phyloP scores from a whole-genome alignment of 2,797 vertebrate species.

The Galaxias olidus region DNA sequence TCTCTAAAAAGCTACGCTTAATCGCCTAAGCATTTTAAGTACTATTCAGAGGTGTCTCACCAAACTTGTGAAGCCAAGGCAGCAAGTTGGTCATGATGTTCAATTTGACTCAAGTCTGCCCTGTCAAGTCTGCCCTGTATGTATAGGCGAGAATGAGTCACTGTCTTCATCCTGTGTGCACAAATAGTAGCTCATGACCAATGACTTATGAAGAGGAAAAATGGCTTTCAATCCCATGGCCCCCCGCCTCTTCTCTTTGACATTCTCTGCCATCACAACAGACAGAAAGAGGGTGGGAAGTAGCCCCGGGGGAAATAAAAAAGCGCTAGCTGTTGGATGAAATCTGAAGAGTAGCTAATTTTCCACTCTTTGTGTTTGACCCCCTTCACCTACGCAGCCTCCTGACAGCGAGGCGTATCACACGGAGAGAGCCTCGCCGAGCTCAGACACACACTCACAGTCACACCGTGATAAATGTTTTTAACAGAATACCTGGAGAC shows the following conservation, averaged over 20 bases:
- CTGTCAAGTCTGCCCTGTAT: neutral
- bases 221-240: conserved; percentile 6
- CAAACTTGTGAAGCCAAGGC: too few species aligned
- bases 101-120: too few species aligned
- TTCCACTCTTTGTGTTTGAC: conserved; percentile 17
- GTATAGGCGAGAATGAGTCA: conserved; percentile 4
- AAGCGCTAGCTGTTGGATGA: conserved; percentile 9
- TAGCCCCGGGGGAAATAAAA: conserved; percentile 23
- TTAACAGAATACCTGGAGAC: neutral
- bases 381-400: conserved; percentile 6
- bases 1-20: too few species aligned
- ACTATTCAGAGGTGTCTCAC: too few species aligned
- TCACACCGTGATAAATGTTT: neutral
- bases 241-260: neutral
- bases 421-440: neutral
- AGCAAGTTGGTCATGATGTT: too few species aligned
- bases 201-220: conserved; percentile 12
- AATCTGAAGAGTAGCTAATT: conserved; percentile 25
- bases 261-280: conserved; percentile 18
- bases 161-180: conserved; percentile 4
- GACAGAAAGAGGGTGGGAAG: neutral
- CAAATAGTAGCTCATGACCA: conserved; percentile 6
- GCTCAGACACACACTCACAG: neutral
- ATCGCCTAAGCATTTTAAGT: too few species aligned
- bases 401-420: conserved; percentile 5